phyloP scores from a whole-genome alignment of 2,797 vertebrate species.

The Catostomus latipinnis region DNA sequence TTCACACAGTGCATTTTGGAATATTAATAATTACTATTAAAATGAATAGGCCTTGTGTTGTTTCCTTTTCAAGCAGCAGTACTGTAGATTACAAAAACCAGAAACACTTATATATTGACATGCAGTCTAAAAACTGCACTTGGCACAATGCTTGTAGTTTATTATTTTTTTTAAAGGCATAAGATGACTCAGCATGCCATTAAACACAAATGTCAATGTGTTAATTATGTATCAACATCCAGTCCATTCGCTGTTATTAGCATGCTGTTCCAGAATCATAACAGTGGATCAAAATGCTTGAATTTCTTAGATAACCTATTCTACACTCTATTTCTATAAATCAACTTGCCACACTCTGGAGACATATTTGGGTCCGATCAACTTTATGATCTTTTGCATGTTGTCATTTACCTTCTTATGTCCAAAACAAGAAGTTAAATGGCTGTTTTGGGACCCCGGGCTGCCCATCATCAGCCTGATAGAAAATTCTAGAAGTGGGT shows the following conservation, averaged over 20 bases:
- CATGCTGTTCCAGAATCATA: too few species aligned
- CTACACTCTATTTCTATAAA: background rate
- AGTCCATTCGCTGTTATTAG: background rate
- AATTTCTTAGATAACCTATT: background rate
- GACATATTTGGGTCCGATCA: slow-evolving; percentile 71
- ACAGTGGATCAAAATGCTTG: too few species aligned
- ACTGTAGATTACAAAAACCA: background rate
- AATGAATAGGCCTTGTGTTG: background rate
- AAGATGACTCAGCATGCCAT: background rate
- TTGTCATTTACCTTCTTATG: slow-evolving; percentile 61
- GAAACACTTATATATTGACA: background rate
- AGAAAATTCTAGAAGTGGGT: slow-evolving; percentile 10
- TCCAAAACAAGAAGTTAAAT: slow-evolving; percentile 17
- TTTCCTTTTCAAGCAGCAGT: background rate
- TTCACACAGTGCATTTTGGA: too few species aligned
- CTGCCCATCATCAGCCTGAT: slow-evolving; percentile 54
- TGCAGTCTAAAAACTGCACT: background rate
- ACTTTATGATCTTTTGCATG: slow-evolving; percentile 69
- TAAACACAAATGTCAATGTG: background rate
- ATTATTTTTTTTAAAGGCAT: background rate
- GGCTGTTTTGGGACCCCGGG: slow-evolving; percentile 65
- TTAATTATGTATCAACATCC: background rate
- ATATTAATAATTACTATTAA: too few species aligned
- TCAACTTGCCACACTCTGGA: slow-evolving; percentile 71
- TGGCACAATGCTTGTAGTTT: background rate